Conservation (phyloP, 2,888 invertebrate genomes). For the Cabera pusaria region DNA sequence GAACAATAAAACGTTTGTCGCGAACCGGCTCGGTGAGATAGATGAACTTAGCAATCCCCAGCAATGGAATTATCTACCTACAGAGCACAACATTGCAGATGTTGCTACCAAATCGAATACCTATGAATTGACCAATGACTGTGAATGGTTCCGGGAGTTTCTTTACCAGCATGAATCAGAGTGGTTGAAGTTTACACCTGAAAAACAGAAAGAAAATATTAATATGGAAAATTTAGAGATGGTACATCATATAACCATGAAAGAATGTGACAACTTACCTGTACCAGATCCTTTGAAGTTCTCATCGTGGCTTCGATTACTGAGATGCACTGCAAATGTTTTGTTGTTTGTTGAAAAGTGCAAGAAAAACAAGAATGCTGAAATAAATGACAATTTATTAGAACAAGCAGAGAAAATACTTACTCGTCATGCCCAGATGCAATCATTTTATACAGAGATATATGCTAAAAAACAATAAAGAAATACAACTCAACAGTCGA, state of each 20-base stretch:
- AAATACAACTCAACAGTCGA: no score
- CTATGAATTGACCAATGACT: conserved; percentile 10
- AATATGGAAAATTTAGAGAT: no score
- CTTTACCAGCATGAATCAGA: no score
- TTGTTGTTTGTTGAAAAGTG: not conserved
- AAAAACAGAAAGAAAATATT: no score
- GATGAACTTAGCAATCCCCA: conserved; percentile 12
- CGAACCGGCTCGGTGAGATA: conserved; percentile 22
- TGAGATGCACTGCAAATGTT: not conserved
- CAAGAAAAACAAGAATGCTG: not conserved
- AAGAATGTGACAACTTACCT: not conserved
- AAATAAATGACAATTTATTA: no score
- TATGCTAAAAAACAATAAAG: no score
- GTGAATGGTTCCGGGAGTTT: no score
- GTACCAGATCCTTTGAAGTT: not conserved
- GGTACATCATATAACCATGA: no score
- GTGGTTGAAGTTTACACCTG: not conserved
- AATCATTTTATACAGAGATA: conserved; percentile 4
- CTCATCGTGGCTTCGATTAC: not conserved
- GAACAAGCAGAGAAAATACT: no score
- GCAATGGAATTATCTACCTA: conserved; percentile 13
- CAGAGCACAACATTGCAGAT: no score
- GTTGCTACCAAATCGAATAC: conserved; percentile 8
- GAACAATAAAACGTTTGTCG: conserved; percentile 15
- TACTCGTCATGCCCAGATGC: not conserved